Percentiles rank a stretch among this genome's conserved stretches.
These are phyloP conservation scores for Apistogramma diplotaenia DNA, from an alignment of 2,113 vertebrate genomes.

Conservation along the genomic window DNA sequence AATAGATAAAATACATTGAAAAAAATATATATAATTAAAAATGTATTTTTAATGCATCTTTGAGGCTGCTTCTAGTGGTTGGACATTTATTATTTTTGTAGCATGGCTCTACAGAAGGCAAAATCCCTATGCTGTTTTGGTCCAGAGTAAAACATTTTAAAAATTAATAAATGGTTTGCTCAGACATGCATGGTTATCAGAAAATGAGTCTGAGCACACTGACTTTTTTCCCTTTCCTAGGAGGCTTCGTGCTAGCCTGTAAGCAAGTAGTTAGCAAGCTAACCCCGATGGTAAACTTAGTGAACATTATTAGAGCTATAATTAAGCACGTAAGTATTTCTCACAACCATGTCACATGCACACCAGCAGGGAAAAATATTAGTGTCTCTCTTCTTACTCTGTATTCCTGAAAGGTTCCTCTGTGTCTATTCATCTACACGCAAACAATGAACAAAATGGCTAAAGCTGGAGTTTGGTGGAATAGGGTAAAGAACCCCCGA, in stretches of 20 bases:
- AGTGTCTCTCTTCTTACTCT: rapidly evolving
- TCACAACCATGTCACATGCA: not conserved
- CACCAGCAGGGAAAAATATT: not conserved
- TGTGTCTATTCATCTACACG: not conserved
- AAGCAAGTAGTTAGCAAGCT: not conserved
- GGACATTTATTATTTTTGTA: not conserved
- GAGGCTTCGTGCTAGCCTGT: not conserved
- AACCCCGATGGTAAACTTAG: not conserved
- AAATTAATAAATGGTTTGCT: not conserved
- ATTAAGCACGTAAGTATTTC: not conserved
- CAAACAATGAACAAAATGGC: not conserved
- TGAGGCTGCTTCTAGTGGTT: not conserved
- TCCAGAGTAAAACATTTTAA: not conserved
- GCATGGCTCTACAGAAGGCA: not conserved
- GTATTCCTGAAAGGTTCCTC: not conserved
- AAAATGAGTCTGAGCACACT: not conserved
- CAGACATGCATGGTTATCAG: not conserved
- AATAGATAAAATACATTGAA: conserved; percentile 1
- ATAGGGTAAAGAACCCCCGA: not conserved
- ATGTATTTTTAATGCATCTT: not conserved
- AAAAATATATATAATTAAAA: conserved; percentile 1
- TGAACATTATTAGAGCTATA: not conserved
- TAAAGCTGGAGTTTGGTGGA: not conserved
- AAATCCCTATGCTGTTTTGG: not conserved
- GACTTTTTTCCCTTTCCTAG: not conserved